A percentile compares a stretch with the other conserved stretches of the same genome.
Conservation (phyloP, 2,113 vertebrate genomes). For the Coturnix japonica region DNA sequence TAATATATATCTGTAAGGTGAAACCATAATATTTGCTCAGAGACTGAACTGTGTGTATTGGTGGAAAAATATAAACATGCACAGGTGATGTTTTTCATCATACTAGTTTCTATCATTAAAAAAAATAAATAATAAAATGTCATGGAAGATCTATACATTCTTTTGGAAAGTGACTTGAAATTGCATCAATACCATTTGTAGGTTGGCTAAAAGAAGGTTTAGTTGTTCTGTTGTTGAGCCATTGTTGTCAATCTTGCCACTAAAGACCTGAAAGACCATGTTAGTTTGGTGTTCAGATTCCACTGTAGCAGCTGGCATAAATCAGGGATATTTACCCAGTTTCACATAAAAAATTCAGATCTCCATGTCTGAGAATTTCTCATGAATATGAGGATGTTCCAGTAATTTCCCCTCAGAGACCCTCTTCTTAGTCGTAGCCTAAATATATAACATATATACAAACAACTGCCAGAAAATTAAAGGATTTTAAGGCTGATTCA, state of each 20-base stretch:
- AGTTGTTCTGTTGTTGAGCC: neutral
- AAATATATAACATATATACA: neutral
- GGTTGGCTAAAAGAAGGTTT: neutral
- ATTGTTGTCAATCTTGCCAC: neutral
- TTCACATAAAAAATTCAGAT: neutral
- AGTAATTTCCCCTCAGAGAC: neutral
- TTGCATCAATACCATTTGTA: neutral
- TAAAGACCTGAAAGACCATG: neutral
- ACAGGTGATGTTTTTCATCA: neutral
- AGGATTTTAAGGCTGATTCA: neutral
- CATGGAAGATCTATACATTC: neutral
- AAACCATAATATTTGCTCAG: neutral
- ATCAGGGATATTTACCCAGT: neutral
- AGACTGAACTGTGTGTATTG: fast-evolving
- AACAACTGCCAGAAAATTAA: neutral
- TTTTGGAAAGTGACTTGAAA: neutral
- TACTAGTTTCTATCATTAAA: neutral
- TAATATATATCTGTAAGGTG: neutral
- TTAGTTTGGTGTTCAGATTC: neutral
- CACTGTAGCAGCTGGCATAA: neutral
- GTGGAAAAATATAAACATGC: neutral
- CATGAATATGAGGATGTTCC: neutral
- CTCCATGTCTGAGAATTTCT: neutral
- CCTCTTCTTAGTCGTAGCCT: neutral
- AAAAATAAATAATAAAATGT: neutral